A percentile compares a stretch with the other conserved stretches of the same genome.
Conservation (phyloP, 2,113 vertebrate species). For the Ploceus nigricollis region DNA sequence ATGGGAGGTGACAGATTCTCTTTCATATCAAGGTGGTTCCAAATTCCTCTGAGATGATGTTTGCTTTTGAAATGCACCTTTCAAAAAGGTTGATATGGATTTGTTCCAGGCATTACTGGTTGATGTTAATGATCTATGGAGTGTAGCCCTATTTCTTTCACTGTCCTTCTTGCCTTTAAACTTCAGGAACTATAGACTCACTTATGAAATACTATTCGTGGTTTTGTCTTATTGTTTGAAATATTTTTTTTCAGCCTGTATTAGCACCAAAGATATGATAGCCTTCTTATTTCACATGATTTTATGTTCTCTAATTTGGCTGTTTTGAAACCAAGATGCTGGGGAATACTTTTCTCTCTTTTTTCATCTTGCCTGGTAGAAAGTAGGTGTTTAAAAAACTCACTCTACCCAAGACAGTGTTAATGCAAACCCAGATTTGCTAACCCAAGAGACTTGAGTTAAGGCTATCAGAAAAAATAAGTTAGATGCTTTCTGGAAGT, state of each 20-base stretch:
- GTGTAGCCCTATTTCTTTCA: background rate
- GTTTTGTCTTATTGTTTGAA: background rate
- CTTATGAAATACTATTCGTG: rapidly evolving
- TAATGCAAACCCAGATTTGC: background rate
- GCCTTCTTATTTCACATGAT: background rate
- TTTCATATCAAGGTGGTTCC: background rate
- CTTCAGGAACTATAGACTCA: background rate
- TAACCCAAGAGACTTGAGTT: background rate
- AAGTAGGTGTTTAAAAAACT: background rate
- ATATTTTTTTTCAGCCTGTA: background rate
- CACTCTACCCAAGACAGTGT: background rate
- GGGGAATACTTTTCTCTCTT: background rate
- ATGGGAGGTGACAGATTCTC: background rate
- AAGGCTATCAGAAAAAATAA: background rate
- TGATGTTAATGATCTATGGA: background rate
- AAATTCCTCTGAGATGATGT: background rate
- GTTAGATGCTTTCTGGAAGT: background rate
- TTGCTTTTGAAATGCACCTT: background rate
- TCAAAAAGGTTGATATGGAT: background rate
- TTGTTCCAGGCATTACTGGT: background rate
- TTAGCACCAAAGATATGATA: background rate
- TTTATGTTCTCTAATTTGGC: background rate
- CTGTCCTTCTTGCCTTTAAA: background rate
- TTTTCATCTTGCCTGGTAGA: background rate
- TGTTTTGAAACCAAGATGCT: background rate